Evolutionary conservation across 92 coral and sea anemone genomes (phyloP), one percentile per base, ranked within the genome.

Genomic region (Heteractis magnifica): DNA sequence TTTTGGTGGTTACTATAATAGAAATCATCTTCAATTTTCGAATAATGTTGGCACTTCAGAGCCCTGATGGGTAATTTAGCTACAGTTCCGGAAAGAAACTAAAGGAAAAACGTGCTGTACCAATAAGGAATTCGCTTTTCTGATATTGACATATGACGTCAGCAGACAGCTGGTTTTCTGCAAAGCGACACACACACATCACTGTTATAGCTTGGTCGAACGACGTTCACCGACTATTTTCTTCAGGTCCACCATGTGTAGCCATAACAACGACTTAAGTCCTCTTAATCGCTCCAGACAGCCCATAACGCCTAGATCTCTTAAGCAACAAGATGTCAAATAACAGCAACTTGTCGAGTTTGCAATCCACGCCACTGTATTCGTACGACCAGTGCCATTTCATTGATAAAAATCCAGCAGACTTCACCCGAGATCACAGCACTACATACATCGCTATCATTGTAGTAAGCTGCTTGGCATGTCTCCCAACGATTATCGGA

Each of bases 401-500:
- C 14, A 59, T 81, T 14, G 82, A 64, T 20, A 75, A 65, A 11
- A 64, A 21, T 23, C 87, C 82, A 18, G 87, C 87, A 50, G 87
- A 84, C 52, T 84, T 77, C 23, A 84, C 87, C 16, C 72, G 20
- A 23, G 77, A 77, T 19, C 50, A 77, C 78, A 62, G 58, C 71
- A 71, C 49, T 9, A 56, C 80, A 5, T 85, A 79, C 56, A 71
- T 79, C 72, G 65, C 80, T 8, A 59, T 79, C 49, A 77, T 85
- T 16, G 80, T 72, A 34, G 49, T 85, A 18, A 85, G 79, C 80
- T 79, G 84, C 77, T 75, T 85, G 70, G 74, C 80, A 44, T 80
- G 71, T 64, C 72, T 85, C 23, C 84, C 84, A 15, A 85, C 88
- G 14, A 71, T 85, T 72, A 50, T 85, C 20, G 88, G 88, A 10